These are phyloP conservation scores for Arctocebus calabarensis DNA, from an alignment of 2,797 vertebrate genomes.

Conservation along the genomic window DNA sequence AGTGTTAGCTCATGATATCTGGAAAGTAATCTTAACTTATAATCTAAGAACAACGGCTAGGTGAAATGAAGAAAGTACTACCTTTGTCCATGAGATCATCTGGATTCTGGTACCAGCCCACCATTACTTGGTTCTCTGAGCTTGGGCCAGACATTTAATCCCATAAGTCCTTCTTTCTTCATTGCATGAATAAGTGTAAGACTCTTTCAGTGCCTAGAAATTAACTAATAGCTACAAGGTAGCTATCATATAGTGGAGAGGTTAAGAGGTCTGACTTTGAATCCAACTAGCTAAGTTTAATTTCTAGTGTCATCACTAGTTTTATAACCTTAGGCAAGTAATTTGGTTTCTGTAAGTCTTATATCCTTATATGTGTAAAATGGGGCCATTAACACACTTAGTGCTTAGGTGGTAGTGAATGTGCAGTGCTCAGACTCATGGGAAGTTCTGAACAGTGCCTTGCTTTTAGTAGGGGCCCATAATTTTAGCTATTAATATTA, in stretches of 20 bases:
- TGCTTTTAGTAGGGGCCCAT: neutral
- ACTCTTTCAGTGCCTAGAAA: neutral
- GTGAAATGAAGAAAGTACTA: neutral
- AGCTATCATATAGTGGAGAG: neutral
- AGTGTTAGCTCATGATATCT: neutral
- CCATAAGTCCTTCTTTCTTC: neutral
- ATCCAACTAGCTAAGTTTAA: neutral
- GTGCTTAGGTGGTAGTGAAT: neutral
- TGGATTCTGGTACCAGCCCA: neutral
- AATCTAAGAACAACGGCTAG: neutral
- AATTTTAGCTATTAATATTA: constrained; percentile 13
- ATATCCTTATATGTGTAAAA: neutral
- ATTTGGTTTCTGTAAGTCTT: constrained; percentile 1
- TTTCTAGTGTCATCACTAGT: neutral
- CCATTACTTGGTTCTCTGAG: neutral
- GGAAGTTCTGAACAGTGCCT: neutral
- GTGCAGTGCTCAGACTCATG: neutral
- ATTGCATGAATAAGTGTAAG: neutral
- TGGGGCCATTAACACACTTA: neutral
- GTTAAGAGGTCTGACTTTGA: constrained; percentile 2
- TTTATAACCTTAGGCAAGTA: neutral
- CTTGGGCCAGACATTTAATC: neutral
- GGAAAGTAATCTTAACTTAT: neutral
- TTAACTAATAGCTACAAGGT: neutral
- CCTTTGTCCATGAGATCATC: neutral